Evolutionary conservation across 2,797 vertebrate genomes (phyloP).

Genomic region (Falco biarmicus): DNA sequence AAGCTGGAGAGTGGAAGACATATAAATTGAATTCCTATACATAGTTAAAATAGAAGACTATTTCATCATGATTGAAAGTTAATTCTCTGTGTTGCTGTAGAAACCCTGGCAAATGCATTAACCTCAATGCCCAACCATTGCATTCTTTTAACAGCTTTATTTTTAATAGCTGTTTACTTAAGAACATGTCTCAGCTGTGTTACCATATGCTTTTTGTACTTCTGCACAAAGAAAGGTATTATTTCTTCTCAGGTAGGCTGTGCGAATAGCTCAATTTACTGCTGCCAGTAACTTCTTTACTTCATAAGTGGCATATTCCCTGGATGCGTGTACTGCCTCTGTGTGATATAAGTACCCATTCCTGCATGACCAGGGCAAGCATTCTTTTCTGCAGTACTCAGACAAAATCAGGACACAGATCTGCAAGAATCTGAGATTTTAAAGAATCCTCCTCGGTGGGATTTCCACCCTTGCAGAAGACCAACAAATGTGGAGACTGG

Average conservation of each 20-base stretch:
- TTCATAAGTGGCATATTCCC: background rate
- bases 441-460: background rate
- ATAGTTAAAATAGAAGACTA: constrained; percentile 50
- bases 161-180: constrained; percentile 72
- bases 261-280: background rate
- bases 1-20: background rate
- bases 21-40: constrained; percentile 30
- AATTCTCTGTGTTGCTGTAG: constrained; percentile 76
- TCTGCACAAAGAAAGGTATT: constrained; percentile 4
- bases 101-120: constrained; percentile 77
- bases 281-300: background rate
- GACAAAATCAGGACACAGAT: background rate
- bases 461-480: background rate
- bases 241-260: background rate
- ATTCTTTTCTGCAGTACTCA: background rate
- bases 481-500: background rate
- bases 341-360: background rate
- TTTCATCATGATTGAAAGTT: constrained; percentile 66
- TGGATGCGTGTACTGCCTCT: background rate
- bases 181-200: constrained; percentile 57
- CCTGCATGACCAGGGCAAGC: background rate
- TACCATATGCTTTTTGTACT: constrained; percentile 57
- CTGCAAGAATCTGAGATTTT: background rate
- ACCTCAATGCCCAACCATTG: constrained; percentile 71
- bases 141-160: constrained; percentile 73